Percentiles rank a stretch among this genome's conserved stretches.
Evolutionary conservation across 2,113 vertebrate genomes (phyloP).

Genomic region (Odontesthes bonariensis): DNA sequence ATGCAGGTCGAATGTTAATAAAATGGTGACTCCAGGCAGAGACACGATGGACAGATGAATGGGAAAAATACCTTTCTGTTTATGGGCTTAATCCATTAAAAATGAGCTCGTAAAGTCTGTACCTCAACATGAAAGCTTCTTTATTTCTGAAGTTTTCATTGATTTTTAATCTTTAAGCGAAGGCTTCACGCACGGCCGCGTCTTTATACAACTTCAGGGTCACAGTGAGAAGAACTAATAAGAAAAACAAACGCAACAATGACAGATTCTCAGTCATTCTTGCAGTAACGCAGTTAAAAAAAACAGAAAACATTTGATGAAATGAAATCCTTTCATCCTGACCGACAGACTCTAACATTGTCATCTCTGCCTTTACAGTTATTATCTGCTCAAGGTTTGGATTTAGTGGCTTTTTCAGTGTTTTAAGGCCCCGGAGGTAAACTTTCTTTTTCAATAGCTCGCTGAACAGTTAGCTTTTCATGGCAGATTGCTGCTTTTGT

Average conservation of each 20-base stretch:
- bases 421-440: neutral
- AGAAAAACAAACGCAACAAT: conserved; percentile 8
- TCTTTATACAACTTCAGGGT: conserved; percentile 1
- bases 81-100: neutral
- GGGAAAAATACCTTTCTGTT: neutral
- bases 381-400: neutral
- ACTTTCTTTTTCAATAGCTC: neutral
- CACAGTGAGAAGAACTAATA: neutral
- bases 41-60: neutral
- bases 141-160: neutral
- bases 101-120: neutral
- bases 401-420: neutral
- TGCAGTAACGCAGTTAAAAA: neutral
- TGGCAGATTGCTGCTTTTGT: too few relatives aligned
- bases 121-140: neutral
- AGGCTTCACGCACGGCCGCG: neutral
- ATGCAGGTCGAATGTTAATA: too few relatives aligned
- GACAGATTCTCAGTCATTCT: neutral
- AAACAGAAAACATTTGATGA: neutral
- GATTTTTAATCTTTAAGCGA: neutral
- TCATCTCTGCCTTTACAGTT: neutral
- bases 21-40: too few relatives aligned
- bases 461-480: neutral
- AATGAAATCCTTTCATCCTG: neutral
- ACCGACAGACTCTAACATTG: neutral